These are phyloP conservation scores for Parauchenoglanis ngamensis DNA, from an alignment of 2,797 vertebrate genomes.

Conservation along the genomic window DNA sequence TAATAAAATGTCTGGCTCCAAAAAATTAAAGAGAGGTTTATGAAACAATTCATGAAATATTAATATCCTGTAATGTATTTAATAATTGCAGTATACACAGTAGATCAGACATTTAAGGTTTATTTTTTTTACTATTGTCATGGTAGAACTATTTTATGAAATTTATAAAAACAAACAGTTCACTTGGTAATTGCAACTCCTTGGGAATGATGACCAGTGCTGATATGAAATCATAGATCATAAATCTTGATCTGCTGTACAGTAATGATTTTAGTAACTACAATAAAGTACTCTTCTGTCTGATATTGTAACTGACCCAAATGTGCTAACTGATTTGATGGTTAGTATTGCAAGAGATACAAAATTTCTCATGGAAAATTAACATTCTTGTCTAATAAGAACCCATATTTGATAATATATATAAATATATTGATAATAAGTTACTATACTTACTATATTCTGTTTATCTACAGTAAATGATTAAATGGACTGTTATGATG, in stretches of 20 bases:
- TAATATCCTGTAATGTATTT: neutral
- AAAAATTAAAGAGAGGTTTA: neutral
- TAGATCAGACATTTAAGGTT: neutral
- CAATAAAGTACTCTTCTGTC: neutral
- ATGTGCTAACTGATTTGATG: neutral
- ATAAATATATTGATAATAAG: too few species aligned
- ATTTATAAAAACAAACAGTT: neutral
- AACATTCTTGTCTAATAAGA: neutral
- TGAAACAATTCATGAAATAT: neutral
- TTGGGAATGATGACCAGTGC: neutral
- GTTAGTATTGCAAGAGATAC: neutral
- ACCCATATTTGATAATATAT: neutral
- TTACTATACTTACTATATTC: neutral
- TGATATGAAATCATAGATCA: neutral
- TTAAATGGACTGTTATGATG: neutral
- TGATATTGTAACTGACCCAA: neutral
- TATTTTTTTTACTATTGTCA: neutral
- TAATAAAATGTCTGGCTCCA: neutral
- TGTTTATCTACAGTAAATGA: neutral
- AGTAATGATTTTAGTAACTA: neutral
- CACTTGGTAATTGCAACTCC: neutral
- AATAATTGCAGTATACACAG: neutral
- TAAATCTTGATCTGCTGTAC: neutral
- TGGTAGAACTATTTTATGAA: neutral
- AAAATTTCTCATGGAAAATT: neutral